Conservation (phyloP, 2,888 invertebrate genomes). For the Patella pellucida region DNA sequence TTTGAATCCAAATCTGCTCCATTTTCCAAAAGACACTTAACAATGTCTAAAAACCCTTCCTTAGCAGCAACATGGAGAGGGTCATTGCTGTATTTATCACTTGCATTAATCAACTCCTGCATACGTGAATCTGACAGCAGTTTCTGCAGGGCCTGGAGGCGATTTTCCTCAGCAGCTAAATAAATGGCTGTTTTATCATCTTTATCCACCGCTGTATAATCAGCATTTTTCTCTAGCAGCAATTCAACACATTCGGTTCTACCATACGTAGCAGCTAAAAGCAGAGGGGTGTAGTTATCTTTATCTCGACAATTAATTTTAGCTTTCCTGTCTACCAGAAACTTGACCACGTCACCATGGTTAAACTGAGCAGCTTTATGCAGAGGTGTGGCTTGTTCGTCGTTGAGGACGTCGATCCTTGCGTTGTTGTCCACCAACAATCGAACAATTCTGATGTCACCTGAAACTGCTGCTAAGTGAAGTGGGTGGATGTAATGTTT, state of each 20-base stretch:
- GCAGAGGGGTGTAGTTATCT: slow-evolving; percentile 71
- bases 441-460: slow-evolving; percentile 61
- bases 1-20: slow-evolving; percentile 70
- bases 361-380: slow-evolving; percentile 71
- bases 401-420: slow-evolving; percentile 70
- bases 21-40: slow-evolving; percentile 69
- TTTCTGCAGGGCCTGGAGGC: slow-evolving; percentile 60
- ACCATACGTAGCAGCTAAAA: slow-evolving; percentile 71
- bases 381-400: slow-evolving; percentile 71
- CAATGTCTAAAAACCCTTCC: slow-evolving; percentile 65
- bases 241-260: slow-evolving; percentile 66
- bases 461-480: slow-evolving; percentile 79
- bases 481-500: slow-evolving; percentile 84
- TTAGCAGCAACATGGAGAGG: slow-evolving; percentile 73
- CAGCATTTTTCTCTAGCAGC: slow-evolving; percentile 68
- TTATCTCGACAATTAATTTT: slow-evolving; percentile 68
- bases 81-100: slow-evolving; percentile 72
- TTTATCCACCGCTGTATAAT: slow-evolving; percentile 69
- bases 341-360: slow-evolving; percentile 67
- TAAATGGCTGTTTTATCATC: slow-evolving; percentile 72
- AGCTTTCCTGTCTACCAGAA: slow-evolving; percentile 70
- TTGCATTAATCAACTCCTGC: slow-evolving; percentile 64
- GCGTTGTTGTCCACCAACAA: slow-evolving; percentile 69
- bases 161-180: slow-evolving; percentile 71
- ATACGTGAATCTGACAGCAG: slow-evolving; percentile 60